Conservation (phyloP, 30 jellyfish, hydroid and myxozoan genomes). For the Mastigias papua region DNA sequence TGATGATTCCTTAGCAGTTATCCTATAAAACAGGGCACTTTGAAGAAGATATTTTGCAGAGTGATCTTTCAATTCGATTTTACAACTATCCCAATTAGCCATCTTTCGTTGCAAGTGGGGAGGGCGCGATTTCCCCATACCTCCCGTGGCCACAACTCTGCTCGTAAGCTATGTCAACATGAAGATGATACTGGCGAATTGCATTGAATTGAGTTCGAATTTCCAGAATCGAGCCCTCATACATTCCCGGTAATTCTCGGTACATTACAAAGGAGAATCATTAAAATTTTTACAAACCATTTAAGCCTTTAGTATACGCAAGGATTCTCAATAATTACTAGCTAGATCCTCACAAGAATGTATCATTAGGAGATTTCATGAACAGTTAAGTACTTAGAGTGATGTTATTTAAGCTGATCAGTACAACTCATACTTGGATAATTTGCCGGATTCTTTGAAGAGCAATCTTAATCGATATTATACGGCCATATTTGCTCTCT, state of each 20-base stretch:
- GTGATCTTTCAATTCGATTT: too few species aligned
- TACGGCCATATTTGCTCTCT: not conserved
- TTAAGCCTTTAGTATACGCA: not conserved
- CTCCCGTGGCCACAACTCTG: too few species aligned
- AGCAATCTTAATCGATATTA: not conserved
- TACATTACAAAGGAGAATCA: not conserved
- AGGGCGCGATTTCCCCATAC: too few species aligned
- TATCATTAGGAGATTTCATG: not conserved
- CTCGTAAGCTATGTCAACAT: too few species aligned
- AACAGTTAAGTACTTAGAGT: not conserved
- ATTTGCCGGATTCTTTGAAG: not conserved
- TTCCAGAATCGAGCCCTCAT: not conserved
- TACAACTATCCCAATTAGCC: too few species aligned
- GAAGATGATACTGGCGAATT: not conserved
- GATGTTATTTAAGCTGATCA: not conserved
- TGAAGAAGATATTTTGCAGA: too few species aligned
- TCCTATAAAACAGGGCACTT: too few species aligned
- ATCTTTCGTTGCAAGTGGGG: too few species aligned
- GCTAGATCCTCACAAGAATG: not conserved
- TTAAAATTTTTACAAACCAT: not conserved
- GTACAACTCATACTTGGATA: not conserved
- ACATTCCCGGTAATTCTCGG: not conserved
- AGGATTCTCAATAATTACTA: not conserved
- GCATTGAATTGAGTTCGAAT: not conserved
- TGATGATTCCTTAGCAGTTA: too few species aligned